Base-by-base conservation (phyloP, 1,140 invertebrate genomes). In the Drosophila insularis region DNA sequence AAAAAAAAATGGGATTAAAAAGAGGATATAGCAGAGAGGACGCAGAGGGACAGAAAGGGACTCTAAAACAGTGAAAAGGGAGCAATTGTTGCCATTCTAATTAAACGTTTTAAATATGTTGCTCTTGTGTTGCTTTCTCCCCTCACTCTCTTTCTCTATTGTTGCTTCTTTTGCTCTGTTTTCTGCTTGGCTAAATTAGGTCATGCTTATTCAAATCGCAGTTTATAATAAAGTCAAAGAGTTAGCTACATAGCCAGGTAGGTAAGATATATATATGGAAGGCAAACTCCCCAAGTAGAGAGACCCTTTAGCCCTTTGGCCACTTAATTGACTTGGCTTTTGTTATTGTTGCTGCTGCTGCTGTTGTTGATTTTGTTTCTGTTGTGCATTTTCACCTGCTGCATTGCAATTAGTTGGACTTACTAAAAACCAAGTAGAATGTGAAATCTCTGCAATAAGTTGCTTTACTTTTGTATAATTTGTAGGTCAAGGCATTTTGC, bases 161-260 rank as follows among this genome's bases (percentile, higher is more conserved):
- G 35, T 31, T 58, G 37, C 39, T 53, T 46, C 8, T 66, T 11
- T 7, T 70, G 37, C 43, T 50, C 43, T 50, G 43, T 50, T 50
- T 27, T 50, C 54, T 64, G 70, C 56, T 35, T 23, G 37, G 35
- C 70, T 89, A 87, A 27, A 87, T 87, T 87, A 59, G 82, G 84
- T 87, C 82, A 89, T 79, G 82, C 64, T 79, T 81, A 87, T 81
- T 82, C 84, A 87, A 82, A 87, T 87, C 64, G 82, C 66, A 59
- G 50, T 32, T 53, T 54, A 54, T 39, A 74, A 77, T 77, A 50
- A 77, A 50, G 43, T 50, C 43, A 50, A 50, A 50, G 43, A 50
- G 43, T 2, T 7, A 19, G 19, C 5, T 27, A n/a, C n/a, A n/a
- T n/a, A 27, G 35, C 10, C 10, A 37, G 11, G 35, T 35, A 13